Evolutionary conservation across 2,888 invertebrate species (phyloP).

Genomic region (Eristalis arbustorum): DNA sequence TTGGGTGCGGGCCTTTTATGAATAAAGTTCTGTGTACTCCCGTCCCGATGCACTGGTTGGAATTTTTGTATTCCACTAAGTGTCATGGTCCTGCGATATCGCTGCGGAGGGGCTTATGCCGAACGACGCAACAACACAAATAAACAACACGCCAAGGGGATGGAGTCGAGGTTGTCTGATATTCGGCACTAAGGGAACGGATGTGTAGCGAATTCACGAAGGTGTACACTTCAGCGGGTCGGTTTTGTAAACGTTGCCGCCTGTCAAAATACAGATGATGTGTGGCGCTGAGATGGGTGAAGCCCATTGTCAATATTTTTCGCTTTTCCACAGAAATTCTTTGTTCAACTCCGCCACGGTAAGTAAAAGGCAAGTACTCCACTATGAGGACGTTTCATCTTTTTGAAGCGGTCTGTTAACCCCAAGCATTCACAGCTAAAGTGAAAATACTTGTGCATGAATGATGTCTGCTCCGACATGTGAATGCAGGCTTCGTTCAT

Average conservation of each 20-base stretch:
- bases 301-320: background rate
- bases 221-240: background rate
- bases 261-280: background rate
- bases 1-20: background rate
- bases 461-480: too few relatives aligned
- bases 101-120: background rate
- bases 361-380: too few relatives aligned
- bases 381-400: too few relatives aligned
- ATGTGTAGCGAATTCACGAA: background rate
- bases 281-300: background rate
- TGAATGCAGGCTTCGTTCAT: too few relatives aligned
- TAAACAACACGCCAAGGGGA: background rate
- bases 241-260: background rate
- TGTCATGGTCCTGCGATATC: background rate
- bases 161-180: background rate
- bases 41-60: background rate
- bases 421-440: too few relatives aligned
- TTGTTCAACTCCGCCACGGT: too few relatives aligned
- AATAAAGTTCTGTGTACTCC: background rate
- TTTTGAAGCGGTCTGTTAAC: too few relatives aligned
- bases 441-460: too few relatives aligned
- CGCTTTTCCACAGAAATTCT: too few relatives aligned
- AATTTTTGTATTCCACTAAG: background rate
- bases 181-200: background rate
- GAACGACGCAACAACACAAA: background rate